Evolutionary conservation across 1,140 invertebrate species (phyloP), one percentile per base, ranked within the genome.

Genomic region (Globodera rostochiensis): DNA sequence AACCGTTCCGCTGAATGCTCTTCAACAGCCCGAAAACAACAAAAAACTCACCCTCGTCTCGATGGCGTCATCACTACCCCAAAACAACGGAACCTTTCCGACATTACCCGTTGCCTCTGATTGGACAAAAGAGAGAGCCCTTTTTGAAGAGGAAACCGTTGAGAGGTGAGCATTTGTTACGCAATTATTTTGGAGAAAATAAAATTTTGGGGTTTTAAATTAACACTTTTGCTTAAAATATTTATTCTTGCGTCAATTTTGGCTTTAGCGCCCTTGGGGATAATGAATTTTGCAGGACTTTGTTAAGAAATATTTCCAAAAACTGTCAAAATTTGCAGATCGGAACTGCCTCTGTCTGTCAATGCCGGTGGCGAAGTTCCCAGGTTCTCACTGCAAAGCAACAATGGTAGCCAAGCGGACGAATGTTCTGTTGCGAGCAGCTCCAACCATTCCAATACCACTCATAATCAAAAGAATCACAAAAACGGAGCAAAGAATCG

Each of bases 401-500:
- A 36, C 36, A 36, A 1, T 19, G 57, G 57, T 1, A 64, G 57
- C 15, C 57, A 64, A 19, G 19, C 57, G 5, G 57, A 64, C 57
- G 57, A 64, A 19, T 64, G 57, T 64, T 64, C 57, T 15, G 19
- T 64, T 19, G 57, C 57, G 57, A 64, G 19, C 57, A 64, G 57
- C 19, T 64, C 57, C 5, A 64, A 64, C 57, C 6, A 21, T 19
- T 64, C 57, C 57, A 64, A 64, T 64, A 19, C 57, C 57, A 19
- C 57, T 2, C 1, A 19, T 15, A 64, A 13, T 11, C 69, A 71
- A 25, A 9, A 36, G 11, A 71, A 71, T 21, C 5, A 11, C 69
- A 71, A 71, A 47, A 71, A 45, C 25, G 69, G 69, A 11, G 46
- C 25, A 36, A 71, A 71, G 69, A 71, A 36, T 45, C 25, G 69